These are phyloP conservation scores for Dendrocopos noguchii DNA, from an alignment of 2,113 vertebrate species.

Conservation along the genomic window DNA sequence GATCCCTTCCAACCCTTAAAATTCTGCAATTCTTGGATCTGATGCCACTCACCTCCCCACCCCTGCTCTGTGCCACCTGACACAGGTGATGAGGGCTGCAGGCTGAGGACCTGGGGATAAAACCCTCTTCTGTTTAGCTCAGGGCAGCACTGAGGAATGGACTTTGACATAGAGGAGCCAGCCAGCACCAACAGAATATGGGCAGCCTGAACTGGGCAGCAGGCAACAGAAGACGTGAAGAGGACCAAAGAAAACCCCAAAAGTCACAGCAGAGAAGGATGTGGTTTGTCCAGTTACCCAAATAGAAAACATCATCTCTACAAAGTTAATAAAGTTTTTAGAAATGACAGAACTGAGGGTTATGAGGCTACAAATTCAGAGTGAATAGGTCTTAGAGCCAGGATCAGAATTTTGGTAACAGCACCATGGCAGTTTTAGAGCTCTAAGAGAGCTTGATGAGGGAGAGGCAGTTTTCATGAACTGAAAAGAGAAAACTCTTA, in stretches of 20 bases:
- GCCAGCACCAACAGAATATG: fast-evolving
- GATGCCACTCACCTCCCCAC: fast-evolving
- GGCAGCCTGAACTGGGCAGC: fast-evolving
- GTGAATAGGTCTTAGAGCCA: background rate
- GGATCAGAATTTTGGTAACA: background rate
- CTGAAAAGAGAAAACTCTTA: fast-evolving
- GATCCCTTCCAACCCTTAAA: too few relatives aligned
- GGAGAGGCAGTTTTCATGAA: background rate
- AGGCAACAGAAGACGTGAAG: fast-evolving
- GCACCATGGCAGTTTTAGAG: fast-evolving
- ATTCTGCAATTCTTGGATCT: too few relatives aligned
- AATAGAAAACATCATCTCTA: fast-evolving
- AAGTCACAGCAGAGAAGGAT: fast-evolving
- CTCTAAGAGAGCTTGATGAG: background rate
- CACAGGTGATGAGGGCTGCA: background rate
- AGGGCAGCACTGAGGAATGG: fast-evolving
- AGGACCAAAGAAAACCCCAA: background rate
- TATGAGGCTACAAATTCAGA: background rate
- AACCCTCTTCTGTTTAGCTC: background rate
- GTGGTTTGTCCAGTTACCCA: background rate
- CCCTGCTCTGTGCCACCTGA: background rate
- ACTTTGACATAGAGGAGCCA: background rate
- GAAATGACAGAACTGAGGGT: background rate
- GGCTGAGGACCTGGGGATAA: background rate
- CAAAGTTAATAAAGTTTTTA: fast-evolving